Base-by-base conservation (phyloP, 2,113 vertebrate species). In the Pedetes capensis region DNA sequence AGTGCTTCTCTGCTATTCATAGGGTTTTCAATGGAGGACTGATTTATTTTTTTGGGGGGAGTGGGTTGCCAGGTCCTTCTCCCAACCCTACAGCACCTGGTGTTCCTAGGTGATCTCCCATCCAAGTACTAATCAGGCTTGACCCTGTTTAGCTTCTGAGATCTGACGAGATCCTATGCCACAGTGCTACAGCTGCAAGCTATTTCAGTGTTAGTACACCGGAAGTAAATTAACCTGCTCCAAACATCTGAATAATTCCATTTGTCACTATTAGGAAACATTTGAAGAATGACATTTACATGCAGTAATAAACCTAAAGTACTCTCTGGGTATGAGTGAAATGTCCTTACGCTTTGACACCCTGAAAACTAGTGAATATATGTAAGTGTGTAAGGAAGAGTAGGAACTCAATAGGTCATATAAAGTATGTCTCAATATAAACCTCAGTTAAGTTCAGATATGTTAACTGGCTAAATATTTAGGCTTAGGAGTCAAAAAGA, bases 211-310 rank as follows among this genome's bases (percentile, higher is more conserved):
- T 55, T 55, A 55, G 9, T 55, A 17, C 53, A 55, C 53, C 16
- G 61, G 69, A 91, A 93, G 2, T 85, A 39, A 88, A 76, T 64
- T 72, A 76, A 72, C 80, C 14, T 49, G 37, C 84, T 59, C 37
- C 34, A 95, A 87, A 72, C 37, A 68, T 13, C 51, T 87, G 55
- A 94, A 59, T 47, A 51, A 92, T 66, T 81, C 64, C n/a, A 88
- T 29, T 53, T 75, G 80, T 87, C 85, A 66, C 49, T 34, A 53
- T 23, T 76, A 6, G 64, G 29, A 85, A 88, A 47, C n/a, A 74
- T 34, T 12, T 42, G 42, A 87, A 76, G 32, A 68, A 12, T 39
- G 6, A 74, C 34, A 42, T 16, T 37, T 6, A 74, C 27, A 66
- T 29, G 34, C 42, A 59, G 32, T 44, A 34, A 37, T 51, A 37